phyloP scores from a whole-genome alignment of 2,113 vertebrate species.

The Hypanus sabinus region DNA sequence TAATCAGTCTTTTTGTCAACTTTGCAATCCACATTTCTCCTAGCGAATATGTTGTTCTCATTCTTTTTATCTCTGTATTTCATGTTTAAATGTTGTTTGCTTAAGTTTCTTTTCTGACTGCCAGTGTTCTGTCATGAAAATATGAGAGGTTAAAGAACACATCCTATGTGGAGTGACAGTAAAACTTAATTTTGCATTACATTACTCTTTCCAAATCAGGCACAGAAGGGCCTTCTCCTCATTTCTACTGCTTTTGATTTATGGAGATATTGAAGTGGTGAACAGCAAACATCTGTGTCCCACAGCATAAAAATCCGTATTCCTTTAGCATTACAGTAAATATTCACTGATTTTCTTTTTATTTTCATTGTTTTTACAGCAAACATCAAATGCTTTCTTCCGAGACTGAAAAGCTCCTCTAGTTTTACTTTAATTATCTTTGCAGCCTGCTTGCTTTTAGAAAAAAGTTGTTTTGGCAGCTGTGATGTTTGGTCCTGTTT shows the following conservation, averaged over 20 bases:
- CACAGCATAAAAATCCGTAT: background rate
- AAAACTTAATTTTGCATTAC: slow-evolving; percentile 2
- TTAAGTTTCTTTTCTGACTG: background rate
- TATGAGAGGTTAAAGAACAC: slow-evolving; percentile 7
- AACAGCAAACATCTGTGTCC: slow-evolving; percentile 25
- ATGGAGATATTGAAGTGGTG: slow-evolving; percentile 2
- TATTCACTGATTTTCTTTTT: slow-evolving; percentile 14
- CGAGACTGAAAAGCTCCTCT: slow-evolving; percentile 3
- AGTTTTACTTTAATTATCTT: background rate
- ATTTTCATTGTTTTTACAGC: background rate
- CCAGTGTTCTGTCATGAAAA: slow-evolving; percentile 15
- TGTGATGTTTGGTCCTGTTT: background rate
- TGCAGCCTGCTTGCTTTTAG: background rate
- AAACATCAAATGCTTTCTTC: background rate
- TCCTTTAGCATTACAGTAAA: background rate
- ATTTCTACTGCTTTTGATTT: slow-evolving; percentile 24
- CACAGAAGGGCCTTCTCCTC: background rate
- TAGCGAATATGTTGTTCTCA: slow-evolving; percentile 1
- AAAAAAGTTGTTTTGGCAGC: background rate
- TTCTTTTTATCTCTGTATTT: background rate
- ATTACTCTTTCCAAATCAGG: slow-evolving; percentile 28
- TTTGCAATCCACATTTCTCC: background rate
- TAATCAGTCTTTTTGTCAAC: background rate
- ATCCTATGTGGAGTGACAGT: slow-evolving; percentile 8
- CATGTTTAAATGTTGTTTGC: background rate